phyloP scores from a whole-genome alignment of 2,113 vertebrate species.

The Solea senegalensis region DNA sequence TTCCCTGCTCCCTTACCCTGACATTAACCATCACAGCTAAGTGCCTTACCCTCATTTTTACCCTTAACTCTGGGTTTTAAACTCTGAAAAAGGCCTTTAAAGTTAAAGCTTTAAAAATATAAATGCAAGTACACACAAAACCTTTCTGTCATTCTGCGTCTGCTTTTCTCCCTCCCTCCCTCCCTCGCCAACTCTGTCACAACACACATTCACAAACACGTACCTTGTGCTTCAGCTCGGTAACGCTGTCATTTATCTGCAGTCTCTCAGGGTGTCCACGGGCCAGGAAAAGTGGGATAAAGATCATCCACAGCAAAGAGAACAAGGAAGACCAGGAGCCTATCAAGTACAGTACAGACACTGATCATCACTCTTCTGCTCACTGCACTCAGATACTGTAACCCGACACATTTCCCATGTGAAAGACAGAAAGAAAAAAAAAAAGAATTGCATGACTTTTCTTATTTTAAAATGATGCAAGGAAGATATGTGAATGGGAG shows the following conservation, averaged over 20 bases:
- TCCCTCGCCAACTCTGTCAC: neutral
- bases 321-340: slow-evolving; percentile 99
- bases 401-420: slow-evolving; percentile 5
- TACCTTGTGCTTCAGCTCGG: neutral
- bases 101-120: too few species aligned
- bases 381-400: slow-evolving; percentile 1
- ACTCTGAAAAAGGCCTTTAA: too few species aligned
- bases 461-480: slow-evolving; percentile 16
- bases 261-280: slow-evolving; percentile 99
- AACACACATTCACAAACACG: slow-evolving; percentile 1
- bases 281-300: slow-evolving; percentile 98
- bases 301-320: slow-evolving; percentile 99
- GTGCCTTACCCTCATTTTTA: too few species aligned
- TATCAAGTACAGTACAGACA: slow-evolving; percentile 87
- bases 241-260: slow-evolving; percentile 62
- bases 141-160: slow-evolving; percentile 6
- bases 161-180: neutral
- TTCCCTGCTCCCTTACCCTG: too few species aligned
- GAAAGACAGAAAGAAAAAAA: neutral
- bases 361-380: slow-evolving; percentile 50
- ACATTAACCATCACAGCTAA: too few species aligned
- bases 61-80: too few species aligned
- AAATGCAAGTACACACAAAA: neutral
- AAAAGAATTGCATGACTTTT: slow-evolving; percentile 15
- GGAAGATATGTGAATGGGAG: neutral